Base-by-base conservation (phyloP, 2,797 vertebrate genomes). In the Myripristis murdjan region DNA sequence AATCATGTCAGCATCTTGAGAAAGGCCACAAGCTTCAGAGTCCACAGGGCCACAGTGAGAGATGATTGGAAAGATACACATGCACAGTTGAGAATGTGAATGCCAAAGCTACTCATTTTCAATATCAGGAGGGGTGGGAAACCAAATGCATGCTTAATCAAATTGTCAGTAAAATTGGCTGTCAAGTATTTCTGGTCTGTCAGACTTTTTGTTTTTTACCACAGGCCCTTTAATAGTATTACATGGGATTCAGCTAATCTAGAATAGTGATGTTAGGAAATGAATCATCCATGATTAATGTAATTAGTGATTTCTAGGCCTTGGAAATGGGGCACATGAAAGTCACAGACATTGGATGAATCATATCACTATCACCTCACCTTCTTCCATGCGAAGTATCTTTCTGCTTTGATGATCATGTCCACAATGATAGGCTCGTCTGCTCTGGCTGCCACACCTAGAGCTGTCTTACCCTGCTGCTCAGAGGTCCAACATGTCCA, bases 391-490 rank as follows among this genome's bases (percentile, higher is more conserved):
- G 70, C 35, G 11, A 92, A 94, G 83, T 95, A 96, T 89, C 97
- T 91, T 87, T 98, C 94, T 33, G 97, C 97, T 95, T 99, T 98
- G 86, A 98, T 97, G 76, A 99, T 96, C 97, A 97, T 98, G 82
- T 97, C 97, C 77, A 96, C 95, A 51, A 96, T 79, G 39, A 97
- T 94, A 65, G 95, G 90, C 24, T 95, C 92, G 47, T 94, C 93
- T 37, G 95, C 97, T 79, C 97, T 95, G 64, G 95, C 94, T 55
- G 97, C 97, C 60, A 95, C 87, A 15, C 91, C 95, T 77, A 99
- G 89, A 20, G 94, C 92, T 1, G 95, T 96, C 92, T 96, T 98
- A 52, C 93, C 94, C 83, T 96, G 95, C 97, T 99, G 77, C 81
- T 93, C 90, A 58, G 67, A 31, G 20, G 53, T 49, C 20, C 37